These are phyloP conservation scores for Formica aserva DNA, from an alignment of 2,888 invertebrate genomes.

Conservation along the genomic window DNA sequence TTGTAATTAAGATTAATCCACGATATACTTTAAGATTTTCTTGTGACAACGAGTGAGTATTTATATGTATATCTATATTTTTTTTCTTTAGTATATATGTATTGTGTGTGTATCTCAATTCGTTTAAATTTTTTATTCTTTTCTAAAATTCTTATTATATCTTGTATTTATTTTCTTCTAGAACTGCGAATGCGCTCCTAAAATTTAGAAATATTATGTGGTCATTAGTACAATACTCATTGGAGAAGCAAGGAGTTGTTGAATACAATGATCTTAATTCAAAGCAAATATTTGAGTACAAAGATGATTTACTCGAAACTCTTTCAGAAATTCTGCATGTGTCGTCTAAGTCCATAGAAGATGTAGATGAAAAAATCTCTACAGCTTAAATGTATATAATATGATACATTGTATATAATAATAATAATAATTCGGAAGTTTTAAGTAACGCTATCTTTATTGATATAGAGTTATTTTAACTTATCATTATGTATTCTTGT, in stretches of 20 bases:
- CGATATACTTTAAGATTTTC: constrained; percentile 79
- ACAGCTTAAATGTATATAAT: constrained; percentile 3
- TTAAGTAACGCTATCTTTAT: not conserved
- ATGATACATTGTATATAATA: constrained; percentile 6
- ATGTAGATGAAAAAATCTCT: constrained; percentile 1
- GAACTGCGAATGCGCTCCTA: constrained; percentile 86
- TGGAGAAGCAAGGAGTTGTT: constrained; percentile 84
- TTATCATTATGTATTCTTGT: constrained; percentile 10
- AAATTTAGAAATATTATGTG: constrained; percentile 86
- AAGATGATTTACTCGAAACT: constrained; percentile 73
- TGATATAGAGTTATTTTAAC: not conserved
- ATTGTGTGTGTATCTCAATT: not conserved
- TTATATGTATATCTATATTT: constrained; percentile 3
- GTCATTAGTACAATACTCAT: constrained; percentile 86
- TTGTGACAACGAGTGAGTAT: constrained; percentile 85
- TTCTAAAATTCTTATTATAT: constrained; percentile 85
- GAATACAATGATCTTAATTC: constrained; percentile 21
- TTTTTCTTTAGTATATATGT: not conserved
- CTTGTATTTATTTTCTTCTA: constrained; percentile 77
- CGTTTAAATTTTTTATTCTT: constrained; percentile 16
- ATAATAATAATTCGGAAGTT: not conserved
- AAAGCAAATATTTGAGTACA: constrained; percentile 70
- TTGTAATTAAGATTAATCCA: constrained; percentile 25
- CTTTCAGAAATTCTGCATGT: constrained; percentile 72
- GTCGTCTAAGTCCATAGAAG: constrained; percentile 52